A percentile compares a stretch with the other conserved stretches of the same genome.
Evolutionary conservation across 2,888 invertebrate species (phyloP).

Genomic region (Myopa testacea): DNA sequence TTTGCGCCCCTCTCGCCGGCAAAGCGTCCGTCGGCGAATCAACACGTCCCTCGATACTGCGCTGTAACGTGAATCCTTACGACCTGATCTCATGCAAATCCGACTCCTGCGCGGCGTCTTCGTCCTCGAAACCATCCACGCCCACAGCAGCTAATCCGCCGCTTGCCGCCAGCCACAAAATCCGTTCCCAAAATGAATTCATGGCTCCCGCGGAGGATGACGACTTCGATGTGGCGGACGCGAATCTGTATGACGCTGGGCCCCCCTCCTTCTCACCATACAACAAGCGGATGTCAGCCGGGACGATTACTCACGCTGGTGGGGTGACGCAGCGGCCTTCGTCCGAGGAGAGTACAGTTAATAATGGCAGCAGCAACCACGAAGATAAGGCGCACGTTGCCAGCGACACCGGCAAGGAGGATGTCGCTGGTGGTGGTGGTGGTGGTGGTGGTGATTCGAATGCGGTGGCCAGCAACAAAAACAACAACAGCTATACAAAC

Average conservation of each 20-base stretch:
- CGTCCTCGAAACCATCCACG: constrained; percentile 40
- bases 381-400: background rate
- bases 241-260: constrained; percentile 59
- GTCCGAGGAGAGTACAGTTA: background rate
- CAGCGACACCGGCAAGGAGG: background rate
- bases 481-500: constrained; percentile 67
- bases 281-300: background rate
- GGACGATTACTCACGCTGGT: constrained; percentile 4
- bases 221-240: constrained; percentile 67
- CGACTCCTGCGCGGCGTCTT: constrained; percentile 31
- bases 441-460: background rate
- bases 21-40: constrained; percentile 42
- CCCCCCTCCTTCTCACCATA: background rate
- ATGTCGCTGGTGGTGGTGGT: background rate
- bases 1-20: constrained; percentile 46
- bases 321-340: constrained; percentile 3
- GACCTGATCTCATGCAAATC: constrained; percentile 76
- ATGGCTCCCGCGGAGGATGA: constrained; percentile 59
- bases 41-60: constrained; percentile 78
- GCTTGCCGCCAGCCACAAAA: background rate
- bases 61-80: constrained; percentile 88
- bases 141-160: constrained; percentile 22
- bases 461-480: background rate
- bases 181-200: constrained; percentile 67
- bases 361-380: background rate